These are phyloP conservation scores for Slavum lentiscoides DNA, from an alignment of 2,888 invertebrate genomes.

Conservation along the genomic window DNA sequence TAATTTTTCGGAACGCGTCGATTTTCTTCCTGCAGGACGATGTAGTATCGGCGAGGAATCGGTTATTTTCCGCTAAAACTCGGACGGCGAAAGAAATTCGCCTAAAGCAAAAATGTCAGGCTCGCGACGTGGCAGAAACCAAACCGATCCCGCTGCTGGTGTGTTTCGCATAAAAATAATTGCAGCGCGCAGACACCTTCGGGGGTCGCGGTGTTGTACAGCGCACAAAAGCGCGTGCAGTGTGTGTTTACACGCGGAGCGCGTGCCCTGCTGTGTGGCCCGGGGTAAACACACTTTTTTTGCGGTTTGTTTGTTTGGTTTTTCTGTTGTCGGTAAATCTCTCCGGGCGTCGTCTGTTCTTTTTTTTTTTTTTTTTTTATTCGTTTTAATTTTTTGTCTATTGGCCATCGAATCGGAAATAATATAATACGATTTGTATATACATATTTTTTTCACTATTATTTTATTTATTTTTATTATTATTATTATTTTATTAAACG, in stretches of 20 bases:
- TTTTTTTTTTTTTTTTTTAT: conserved; percentile 2
- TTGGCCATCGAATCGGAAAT: conserved; percentile 46
- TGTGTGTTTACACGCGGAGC: not conserved
- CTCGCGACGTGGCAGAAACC: too few species aligned
- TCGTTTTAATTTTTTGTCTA: not conserved
- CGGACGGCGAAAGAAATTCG: too few species aligned
- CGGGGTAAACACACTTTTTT: conserved; percentile 26
- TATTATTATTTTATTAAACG: conserved; percentile 26
- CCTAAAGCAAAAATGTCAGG: too few species aligned
- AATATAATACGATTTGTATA: conserved; percentile 14
- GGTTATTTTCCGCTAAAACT: too few species aligned
- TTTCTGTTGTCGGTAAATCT: conserved; percentile 12
- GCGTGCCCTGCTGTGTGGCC: conserved; percentile 49
- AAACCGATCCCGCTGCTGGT: too few species aligned
- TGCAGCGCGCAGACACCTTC: conserved; percentile 16
- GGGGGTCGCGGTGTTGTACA: not conserved
- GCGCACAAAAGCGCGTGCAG: too few species aligned
- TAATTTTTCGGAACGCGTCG: too few species aligned
- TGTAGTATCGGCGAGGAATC: too few species aligned
- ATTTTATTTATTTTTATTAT: not conserved
- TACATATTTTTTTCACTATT: too few species aligned
- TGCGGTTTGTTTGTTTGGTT: conserved; percentile 15
- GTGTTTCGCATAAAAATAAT: too few species aligned
- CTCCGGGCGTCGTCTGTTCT: conserved; percentile 4
- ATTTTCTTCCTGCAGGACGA: too few species aligned